Evolutionary conservation across 2,113 vertebrate species (phyloP).

Genomic region (Glaucidium brasilianum): DNA sequence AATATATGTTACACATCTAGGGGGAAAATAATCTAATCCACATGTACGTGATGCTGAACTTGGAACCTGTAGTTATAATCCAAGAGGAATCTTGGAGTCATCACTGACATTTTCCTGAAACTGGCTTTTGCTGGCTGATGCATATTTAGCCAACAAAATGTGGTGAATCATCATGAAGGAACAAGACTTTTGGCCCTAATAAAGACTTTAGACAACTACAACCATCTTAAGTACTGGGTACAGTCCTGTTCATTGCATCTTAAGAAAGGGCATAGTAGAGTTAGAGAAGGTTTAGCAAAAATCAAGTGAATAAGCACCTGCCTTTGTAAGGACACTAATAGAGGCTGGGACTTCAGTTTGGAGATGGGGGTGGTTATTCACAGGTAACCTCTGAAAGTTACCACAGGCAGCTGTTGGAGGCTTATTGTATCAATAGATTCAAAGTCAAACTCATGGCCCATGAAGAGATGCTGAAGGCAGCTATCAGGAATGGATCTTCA

Average conservation of each 20-base stretch:
- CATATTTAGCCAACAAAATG: not conserved
- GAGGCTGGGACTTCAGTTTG: not conserved
- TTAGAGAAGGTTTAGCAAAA: not conserved
- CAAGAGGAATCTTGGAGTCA: not conserved
- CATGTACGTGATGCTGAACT: not conserved
- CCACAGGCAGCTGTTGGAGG: not conserved
- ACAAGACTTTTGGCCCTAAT: not conserved
- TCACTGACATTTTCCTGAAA: not conserved
- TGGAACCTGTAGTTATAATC: not conserved
- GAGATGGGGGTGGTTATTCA: not conserved
- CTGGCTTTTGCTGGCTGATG: not conserved
- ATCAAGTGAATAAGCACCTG: not conserved
- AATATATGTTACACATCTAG: not conserved
- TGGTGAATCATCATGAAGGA: not conserved
- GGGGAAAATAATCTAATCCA: not conserved
- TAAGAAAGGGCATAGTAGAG: not conserved
- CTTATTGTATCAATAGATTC: not conserved
- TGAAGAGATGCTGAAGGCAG: not conserved
- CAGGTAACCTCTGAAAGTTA: not conserved
- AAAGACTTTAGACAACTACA: not conserved
- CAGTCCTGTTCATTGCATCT: not conserved
- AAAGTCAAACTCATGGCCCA: not conserved
- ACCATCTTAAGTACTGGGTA: not conserved
- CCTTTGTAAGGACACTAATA: not conserved
- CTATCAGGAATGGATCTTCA: not conserved